These are phyloP conservation scores for Anastrepha ludens DNA, from an alignment of 1,140 invertebrate species.

Conservation along the genomic window DNA sequence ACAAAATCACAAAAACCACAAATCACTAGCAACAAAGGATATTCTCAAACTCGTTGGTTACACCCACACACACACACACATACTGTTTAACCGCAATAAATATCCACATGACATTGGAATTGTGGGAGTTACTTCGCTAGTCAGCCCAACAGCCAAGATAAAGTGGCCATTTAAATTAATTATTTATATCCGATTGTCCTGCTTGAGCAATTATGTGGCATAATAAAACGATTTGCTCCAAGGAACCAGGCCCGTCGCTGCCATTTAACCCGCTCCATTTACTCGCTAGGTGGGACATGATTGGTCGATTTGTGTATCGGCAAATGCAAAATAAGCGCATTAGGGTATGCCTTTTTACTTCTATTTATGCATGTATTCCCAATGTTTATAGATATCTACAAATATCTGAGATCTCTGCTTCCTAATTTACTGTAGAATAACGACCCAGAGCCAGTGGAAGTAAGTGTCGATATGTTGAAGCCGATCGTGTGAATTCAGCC, in stretches of 20 bases:
- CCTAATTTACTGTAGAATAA: no score
- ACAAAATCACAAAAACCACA: conserved; percentile 47
- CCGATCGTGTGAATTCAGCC: no score
- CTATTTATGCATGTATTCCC: no score
- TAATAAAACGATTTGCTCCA: conserved; percentile 51
- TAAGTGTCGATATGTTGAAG: no score
- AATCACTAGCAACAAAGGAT: conserved; percentile 15
- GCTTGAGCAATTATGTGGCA: conserved; percentile 49
- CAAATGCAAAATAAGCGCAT: not conserved
- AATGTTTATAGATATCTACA: no score
- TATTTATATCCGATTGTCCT: conserved; percentile 57
- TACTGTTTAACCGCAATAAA: conserved; percentile 25
- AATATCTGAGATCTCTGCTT: no score
- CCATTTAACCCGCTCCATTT: conserved; percentile 18
- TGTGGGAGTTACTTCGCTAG: not conserved
- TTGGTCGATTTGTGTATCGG: conserved; percentile 22
- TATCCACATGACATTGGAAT: conserved; percentile 16
- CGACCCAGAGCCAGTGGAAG: no score
- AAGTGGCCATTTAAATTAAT: conserved; percentile 56
- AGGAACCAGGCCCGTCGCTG: not conserved
- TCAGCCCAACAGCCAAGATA: conserved; percentile 30
- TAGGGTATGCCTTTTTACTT: not conserved
- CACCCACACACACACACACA: not conserved
- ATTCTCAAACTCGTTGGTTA: not conserved
- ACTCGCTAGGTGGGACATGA: not conserved